Base-by-base conservation (phyloP, 92 coral and sea anemone genomes). In the Zoanthus sansibaricus region DNA sequence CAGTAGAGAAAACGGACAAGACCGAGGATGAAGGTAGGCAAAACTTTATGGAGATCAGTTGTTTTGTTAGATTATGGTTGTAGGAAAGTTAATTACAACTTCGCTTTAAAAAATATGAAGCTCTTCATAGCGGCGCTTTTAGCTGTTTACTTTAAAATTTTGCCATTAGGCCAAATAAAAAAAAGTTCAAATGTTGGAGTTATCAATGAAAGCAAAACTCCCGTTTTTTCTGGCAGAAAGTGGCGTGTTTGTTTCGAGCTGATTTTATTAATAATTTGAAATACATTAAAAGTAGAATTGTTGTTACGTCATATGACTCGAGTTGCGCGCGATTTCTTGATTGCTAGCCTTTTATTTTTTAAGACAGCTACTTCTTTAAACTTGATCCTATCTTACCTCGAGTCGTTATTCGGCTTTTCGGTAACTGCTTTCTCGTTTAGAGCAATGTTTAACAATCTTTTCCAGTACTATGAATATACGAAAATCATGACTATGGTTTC, bases 21-120 rank as follows among this genome's bases (percentile, higher is more conserved):
- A 71, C 17, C 13, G 85, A 67, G 75, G 85, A 71, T 18, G 75
- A 80, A 80, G 85, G 85, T 80, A 80, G 85, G 85, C 20, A 47
- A 80, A 13, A 7, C 11, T 48, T 46, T 76, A 6, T 30, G 14
- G 68, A 25, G 64, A 51, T 25, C 18, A 1, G 21, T 54, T 42
- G 48, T 75, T 69, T 75, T 75, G 42, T 47, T 75, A 18, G 3
- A n/a, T 75, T 4, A 14, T 30, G 30, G 82, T 76, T 30, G 42
- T 20, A 62, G 10, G 21, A 62, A 62, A 13, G 25, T 25, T 25
- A 25, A 25, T 25, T 25, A 25, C 25, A 58, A 58, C n/a, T n/a
- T 58, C 64, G 64, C n/a, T 58, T 18, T 13, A n/a, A 5, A 58
- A 58, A 67, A 18, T 7, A 7, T 67, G 72, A 67, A 67, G n/a